Evolutionary conservation across 1,140 invertebrate species (phyloP).

Genomic region (Scylla paramamosain): DNA sequence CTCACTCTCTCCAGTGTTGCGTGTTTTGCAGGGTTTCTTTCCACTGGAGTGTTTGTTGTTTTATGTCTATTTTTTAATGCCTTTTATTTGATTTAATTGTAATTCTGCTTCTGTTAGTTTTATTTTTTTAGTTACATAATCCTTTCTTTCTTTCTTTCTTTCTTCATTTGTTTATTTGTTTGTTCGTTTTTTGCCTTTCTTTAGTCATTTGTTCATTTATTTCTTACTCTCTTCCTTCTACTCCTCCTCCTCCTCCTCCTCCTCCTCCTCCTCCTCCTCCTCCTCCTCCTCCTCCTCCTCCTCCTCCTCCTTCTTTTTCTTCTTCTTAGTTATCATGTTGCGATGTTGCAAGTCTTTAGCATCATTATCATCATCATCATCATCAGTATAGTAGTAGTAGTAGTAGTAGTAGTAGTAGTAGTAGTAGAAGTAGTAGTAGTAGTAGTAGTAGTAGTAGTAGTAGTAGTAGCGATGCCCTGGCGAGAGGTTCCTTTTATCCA

Average conservation of each 20-base stretch:
- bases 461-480: neutral
- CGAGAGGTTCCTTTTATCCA: too few species aligned
- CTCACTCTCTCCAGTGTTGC: too few species aligned
- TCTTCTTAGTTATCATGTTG: neutral
- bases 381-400: too few species aligned
- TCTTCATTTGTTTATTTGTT: neutral
- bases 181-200: neutral
- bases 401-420: too few species aligned
- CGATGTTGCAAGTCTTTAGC: too few species aligned
- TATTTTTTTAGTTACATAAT: neutral
- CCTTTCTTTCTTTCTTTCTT: neutral
- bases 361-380: neutral
- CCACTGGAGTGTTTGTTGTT: neutral
- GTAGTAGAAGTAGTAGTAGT: neutral
- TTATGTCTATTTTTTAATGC: neutral
- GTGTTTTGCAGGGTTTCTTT: too few species aligned
- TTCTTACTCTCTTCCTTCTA: neutral
- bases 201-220: neutral
- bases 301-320: neutral
- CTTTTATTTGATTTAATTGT: neutral
- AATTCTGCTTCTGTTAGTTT: neutral
- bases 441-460: constrained; percentile 35
- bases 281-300: neutral
- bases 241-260: neutral
- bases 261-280: too few species aligned